Evolutionary conservation across 2,888 invertebrate species (phyloP).

Genomic region (Rhyacophila evoluta): DNA sequence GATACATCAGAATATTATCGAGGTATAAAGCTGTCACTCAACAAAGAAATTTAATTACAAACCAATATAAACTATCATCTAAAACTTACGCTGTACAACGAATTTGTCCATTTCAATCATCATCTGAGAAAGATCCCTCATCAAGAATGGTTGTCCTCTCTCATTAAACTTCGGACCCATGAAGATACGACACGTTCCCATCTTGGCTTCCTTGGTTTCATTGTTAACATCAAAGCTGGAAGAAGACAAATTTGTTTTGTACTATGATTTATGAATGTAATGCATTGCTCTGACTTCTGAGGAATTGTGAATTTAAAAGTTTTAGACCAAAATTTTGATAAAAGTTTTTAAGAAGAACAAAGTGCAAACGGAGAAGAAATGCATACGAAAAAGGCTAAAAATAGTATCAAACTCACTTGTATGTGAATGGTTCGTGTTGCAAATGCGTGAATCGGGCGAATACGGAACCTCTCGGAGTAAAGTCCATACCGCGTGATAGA

Average conservation of each 20-base stretch:
- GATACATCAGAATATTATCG: too few relatives aligned
- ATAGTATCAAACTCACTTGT: slow-evolving; percentile 64
- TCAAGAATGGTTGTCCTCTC: slow-evolving; percentile 69
- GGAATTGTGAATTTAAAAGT: too few relatives aligned
- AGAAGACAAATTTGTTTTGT: too few relatives aligned
- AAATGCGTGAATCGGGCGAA: slow-evolving; percentile 79
- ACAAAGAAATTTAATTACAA: too few relatives aligned
- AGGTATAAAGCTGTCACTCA: too few relatives aligned
- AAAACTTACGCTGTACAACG: slow-evolving; percentile 69
- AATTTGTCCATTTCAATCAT: slow-evolving; percentile 83
- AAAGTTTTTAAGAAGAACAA: too few relatives aligned
- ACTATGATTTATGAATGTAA: too few relatives aligned
- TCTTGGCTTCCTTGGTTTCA: slow-evolving; percentile 62
- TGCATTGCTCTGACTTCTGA: too few relatives aligned
- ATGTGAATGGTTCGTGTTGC: slow-evolving; percentile 75
- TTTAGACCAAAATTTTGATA: too few relatives aligned
- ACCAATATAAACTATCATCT: too few relatives aligned
- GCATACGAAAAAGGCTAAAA: too few relatives aligned
- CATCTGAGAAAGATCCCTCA: slow-evolving; percentile 73
- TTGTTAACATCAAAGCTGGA: slow-evolving; percentile 72
- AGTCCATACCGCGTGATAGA: slow-evolving; percentile 84
- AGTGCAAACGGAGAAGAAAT: too few relatives aligned
- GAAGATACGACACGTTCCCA: slow-evolving; percentile 79
- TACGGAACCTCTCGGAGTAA: slow-evolving; percentile 80
- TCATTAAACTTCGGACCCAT: slow-evolving; percentile 76